phyloP scores from a whole-genome alignment of 23 tunicate genomes.

The Halocynthia roretzi region DNA sequence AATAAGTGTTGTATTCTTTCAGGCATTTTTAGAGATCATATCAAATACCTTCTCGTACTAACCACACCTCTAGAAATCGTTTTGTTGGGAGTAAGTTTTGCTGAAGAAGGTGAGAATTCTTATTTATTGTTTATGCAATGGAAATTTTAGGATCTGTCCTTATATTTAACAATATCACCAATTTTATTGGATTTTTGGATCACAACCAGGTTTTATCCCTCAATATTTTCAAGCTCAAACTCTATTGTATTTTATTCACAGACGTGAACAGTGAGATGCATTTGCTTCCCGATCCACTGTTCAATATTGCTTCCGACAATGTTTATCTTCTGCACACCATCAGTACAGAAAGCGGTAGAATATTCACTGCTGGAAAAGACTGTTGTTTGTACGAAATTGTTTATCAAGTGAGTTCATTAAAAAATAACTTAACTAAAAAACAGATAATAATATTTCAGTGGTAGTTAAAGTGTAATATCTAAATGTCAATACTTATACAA shows the following conservation, averaged over 20 bases:
- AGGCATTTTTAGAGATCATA: constrained; percentile 84
- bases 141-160: not conserved
- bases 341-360: constrained; percentile 76
- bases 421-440: not conserved
- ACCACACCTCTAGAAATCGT: constrained; percentile 90
- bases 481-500: no score
- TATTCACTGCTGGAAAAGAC: constrained; percentile 94
- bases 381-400: constrained; percentile 89
- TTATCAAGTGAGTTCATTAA: constrained; percentile 49
- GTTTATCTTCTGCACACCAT: constrained; percentile 54
- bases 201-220: not conserved
- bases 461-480: not conserved
- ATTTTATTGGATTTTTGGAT: not conserved
- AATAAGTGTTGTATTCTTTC: constrained; percentile 1
- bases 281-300: constrained; percentile 90
- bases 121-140: not conserved
- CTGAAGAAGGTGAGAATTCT: constrained; percentile 52
- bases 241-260: constrained; percentile 1
- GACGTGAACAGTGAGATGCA: constrained; percentile 84
- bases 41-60: constrained; percentile 83
- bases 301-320: constrained; percentile 72
- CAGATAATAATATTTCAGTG: not conserved
- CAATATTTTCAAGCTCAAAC: not conserved
- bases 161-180: not conserved
- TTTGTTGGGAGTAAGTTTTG: constrained; percentile 92